Conservation (phyloP, 2,113 vertebrate species). For the Suricata suricatta region DNA sequence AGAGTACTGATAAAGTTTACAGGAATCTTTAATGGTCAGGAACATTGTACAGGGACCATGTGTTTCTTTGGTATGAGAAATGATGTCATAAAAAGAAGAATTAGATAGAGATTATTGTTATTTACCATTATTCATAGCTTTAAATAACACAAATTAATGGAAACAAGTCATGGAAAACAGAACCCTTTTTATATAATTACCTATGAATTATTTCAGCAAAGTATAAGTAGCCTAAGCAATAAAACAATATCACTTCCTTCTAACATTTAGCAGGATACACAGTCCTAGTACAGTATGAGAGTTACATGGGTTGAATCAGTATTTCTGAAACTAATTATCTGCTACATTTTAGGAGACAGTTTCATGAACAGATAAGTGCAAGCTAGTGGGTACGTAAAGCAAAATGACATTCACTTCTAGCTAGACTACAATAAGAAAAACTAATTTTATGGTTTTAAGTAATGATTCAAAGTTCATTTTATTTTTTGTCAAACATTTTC, state of each 20-base stretch:
- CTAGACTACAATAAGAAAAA: not conserved
- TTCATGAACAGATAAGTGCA: not conserved
- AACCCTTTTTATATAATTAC: not conserved
- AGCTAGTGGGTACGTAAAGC: not conserved
- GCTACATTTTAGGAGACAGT: not conserved
- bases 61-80: not conserved
- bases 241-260: not conserved
- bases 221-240: not conserved
- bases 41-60: not conserved
- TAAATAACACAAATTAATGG: not conserved
- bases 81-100: not conserved
- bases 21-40: not conserved
- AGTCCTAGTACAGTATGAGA: not conserved
- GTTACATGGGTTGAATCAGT: not conserved
- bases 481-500: not conserved
- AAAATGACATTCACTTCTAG: not conserved
- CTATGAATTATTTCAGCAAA: not conserved
- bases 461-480: not conserved
- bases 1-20: not conserved
- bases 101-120: not conserved
- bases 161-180: not conserved
- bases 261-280: not conserved
- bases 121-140: not conserved
- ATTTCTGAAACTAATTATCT: not conserved
- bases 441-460: not conserved